Evolutionary conservation across 2,113 vertebrate species (phyloP).

Genomic region (Kryptolebias marmoratus): DNA sequence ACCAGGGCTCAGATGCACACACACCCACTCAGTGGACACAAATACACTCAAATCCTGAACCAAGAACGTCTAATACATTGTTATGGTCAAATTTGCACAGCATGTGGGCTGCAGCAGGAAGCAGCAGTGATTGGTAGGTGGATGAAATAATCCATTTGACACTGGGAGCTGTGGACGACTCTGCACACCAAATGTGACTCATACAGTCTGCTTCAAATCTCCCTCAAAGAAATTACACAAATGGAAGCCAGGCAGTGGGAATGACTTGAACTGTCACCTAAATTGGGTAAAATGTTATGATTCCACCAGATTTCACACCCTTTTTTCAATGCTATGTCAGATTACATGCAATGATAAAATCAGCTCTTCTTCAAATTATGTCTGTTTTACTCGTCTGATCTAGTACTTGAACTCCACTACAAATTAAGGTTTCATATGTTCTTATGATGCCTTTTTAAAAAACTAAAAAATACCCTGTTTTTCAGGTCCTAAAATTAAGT

Average conservation of each 20-base stretch:
- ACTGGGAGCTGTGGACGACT: conserved; percentile 14
- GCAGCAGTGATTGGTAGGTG: conserved; percentile 13
- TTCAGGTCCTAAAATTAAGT: neutral
- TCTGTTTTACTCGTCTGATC: neutral
- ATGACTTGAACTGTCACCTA: neutral
- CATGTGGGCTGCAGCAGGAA: conserved; percentile 29
- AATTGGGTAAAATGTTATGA: conserved; percentile 1
- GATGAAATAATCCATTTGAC: conserved; percentile 40
- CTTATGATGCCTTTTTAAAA: too few relatives aligned
- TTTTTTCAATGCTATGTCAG: neutral
- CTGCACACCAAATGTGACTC: conserved; percentile 5
- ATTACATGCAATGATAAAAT: neutral
- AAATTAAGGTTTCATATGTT: too few relatives aligned
- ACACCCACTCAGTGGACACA: conserved; percentile 1
- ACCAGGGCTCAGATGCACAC: conserved; percentile 2
- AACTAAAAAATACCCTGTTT: neutral
- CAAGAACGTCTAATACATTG: conserved; percentile 21
- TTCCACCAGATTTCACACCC: neutral
- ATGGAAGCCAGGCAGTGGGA: neutral
- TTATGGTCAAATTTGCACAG: conserved; percentile 37
- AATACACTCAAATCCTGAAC: conserved; percentile 18
- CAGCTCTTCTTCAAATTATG: neutral
- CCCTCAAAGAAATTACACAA: neutral
- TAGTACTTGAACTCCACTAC: too few relatives aligned
- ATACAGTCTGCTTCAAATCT: neutral